Percentiles rank a stretch among this genome's conserved stretches.
Conservation (phyloP, 2,113 vertebrate species). For the Sciurus niger region DNA sequence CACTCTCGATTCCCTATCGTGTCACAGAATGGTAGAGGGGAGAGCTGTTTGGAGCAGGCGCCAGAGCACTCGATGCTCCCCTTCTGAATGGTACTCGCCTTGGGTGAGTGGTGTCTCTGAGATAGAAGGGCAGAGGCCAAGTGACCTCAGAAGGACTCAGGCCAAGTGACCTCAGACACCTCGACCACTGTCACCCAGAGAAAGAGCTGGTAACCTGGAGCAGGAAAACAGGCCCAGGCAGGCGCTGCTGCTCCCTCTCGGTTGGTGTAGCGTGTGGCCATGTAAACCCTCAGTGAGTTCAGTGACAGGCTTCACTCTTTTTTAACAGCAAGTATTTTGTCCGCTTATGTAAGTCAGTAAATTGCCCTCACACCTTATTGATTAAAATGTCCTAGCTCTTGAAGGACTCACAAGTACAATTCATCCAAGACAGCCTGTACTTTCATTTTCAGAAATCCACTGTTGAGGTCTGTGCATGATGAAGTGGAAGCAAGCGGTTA, state of each 20-base stretch:
- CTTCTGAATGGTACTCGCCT: background rate
- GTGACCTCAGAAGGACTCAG: background rate
- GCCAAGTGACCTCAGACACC: background rate
- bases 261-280: slow-evolving; percentile 55
- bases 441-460: slow-evolving; percentile 70
- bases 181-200: background rate
- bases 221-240: background rate
- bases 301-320: slow-evolving; percentile 67
- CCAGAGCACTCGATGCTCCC: background rate
- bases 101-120: background rate
- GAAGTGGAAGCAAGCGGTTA: slow-evolving; percentile 76
- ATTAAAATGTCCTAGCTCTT: slow-evolving; percentile 82
- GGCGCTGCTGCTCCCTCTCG: background rate
- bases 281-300: slow-evolving; percentile 60
- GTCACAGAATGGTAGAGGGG: background rate
- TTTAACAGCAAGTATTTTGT: slow-evolving; percentile 69
- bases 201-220: slow-evolving; percentile 1
- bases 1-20: background rate
- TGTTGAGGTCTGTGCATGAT: slow-evolving; percentile 70
- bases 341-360: slow-evolving; percentile 79
- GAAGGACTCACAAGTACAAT: slow-evolving; percentile 76
- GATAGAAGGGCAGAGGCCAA: background rate
- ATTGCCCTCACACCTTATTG: slow-evolving; percentile 81
- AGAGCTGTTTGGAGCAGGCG: background rate
- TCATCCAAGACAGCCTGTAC: slow-evolving; percentile 60